These are phyloP conservation scores for Cirrhinus mrigala DNA, from an alignment of 2,797 vertebrate genomes.

Conservation along the genomic window DNA sequence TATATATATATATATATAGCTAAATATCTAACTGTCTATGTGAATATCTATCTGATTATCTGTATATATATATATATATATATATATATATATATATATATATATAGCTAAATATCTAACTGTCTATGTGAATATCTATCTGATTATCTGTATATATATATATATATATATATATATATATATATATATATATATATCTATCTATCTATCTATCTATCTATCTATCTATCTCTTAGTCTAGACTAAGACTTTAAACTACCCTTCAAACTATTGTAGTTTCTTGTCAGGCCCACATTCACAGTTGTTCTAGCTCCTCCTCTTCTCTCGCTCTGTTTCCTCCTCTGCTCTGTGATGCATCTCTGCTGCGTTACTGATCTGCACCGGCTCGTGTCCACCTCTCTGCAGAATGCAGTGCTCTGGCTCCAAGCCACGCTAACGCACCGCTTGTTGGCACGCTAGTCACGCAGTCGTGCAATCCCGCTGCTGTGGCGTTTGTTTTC, in stretches of 20 bases:
- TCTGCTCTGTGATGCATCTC: neutral
- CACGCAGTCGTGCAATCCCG: conserved; percentile 66
- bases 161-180: neutral
- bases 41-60: too few species aligned
- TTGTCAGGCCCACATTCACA: neutral
- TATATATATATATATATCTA: accelerated
- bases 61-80: too few species aligned
- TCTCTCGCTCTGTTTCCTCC: conserved; percentile 10
- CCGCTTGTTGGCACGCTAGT: conserved; percentile 69
- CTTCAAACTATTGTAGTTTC: neutral
- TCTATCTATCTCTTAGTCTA: neutral
- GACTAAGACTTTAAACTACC: neutral
- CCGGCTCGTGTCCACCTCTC: conserved; percentile 60
- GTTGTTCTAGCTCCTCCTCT: neutral
- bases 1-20: neutral
- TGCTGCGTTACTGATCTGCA: conserved; percentile 62
- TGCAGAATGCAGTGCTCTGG: conserved; percentile 67
- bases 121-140: too few species aligned
- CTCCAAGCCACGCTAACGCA: conserved; percentile 64
- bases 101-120: too few species aligned
- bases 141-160: too few species aligned
- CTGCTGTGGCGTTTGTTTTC: neutral
- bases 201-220: accelerated
- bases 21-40: too few species aligned
- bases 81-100: too few species aligned